Evolutionary conservation across 2,113 vertebrate species (phyloP).

Genomic region (Microcebus murinus): DNA sequence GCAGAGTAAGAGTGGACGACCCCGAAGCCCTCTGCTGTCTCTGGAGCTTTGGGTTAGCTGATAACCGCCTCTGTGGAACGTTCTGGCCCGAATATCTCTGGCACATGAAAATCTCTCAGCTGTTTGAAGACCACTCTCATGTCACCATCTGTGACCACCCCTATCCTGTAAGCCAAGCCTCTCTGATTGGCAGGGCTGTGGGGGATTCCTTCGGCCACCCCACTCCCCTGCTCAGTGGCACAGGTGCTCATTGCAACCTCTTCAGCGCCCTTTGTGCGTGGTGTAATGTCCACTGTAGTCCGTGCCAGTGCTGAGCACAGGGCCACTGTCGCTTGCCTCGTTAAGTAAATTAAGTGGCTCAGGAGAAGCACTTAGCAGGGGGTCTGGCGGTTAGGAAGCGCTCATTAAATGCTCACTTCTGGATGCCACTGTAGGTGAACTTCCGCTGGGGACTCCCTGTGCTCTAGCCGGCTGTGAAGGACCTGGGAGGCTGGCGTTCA

Average conservation of each 20-base stretch:
- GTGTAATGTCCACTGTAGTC: fast-evolving
- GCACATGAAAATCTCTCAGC: neutral
- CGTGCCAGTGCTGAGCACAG: neutral
- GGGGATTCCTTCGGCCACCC: neutral
- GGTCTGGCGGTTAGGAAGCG: neutral
- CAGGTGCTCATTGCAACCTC: fast-evolving
- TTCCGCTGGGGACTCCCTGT: neutral
- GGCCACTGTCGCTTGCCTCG: neutral
- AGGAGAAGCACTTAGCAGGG: neutral
- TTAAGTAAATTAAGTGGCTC: neutral
- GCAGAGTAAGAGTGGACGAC: neutral
- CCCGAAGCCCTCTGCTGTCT: neutral
- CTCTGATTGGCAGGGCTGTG: neutral
- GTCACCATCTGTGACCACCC: neutral
- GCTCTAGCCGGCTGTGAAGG: neutral
- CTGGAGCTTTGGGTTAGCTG: neutral
- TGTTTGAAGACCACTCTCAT: neutral
- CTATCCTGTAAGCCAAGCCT: neutral
- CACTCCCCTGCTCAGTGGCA: fast-evolving
- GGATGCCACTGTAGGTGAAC: neutral
- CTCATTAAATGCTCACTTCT: neutral
- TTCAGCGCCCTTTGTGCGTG: neutral
- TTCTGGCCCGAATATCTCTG: neutral
- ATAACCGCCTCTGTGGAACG: neutral
- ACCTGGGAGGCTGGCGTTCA: neutral